Conservation (phyloP, 2,113 vertebrate genomes). For the Halichoerus grypus region DNA sequence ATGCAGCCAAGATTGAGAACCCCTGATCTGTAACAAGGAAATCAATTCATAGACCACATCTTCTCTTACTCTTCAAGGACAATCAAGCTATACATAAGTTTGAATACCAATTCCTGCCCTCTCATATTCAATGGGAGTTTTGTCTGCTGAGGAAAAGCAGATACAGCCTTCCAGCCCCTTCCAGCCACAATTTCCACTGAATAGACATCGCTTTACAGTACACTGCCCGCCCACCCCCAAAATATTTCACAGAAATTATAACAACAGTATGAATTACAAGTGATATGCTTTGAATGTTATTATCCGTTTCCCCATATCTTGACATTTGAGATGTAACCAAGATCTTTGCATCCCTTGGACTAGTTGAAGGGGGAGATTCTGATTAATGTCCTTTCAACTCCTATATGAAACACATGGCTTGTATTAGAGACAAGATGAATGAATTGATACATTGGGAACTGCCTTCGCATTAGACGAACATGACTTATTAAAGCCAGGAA, state of each 20-base stretch:
- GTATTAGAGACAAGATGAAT: slow-evolving; percentile 84
- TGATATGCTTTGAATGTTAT: slow-evolving; percentile 83
- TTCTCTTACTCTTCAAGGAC: slow-evolving; percentile 49
- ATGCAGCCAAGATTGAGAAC: slow-evolving; percentile 17
- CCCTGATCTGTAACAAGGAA: slow-evolving; percentile 28
- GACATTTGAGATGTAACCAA: slow-evolving; percentile 87
- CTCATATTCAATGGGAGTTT: slow-evolving; percentile 31
- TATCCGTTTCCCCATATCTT: slow-evolving; percentile 85
- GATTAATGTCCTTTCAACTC: slow-evolving; percentile 86
- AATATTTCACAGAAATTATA: slow-evolving; percentile 77
- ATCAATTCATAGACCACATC: background rate
- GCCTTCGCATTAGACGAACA: slow-evolving; percentile 84
- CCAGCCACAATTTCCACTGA: slow-evolving; percentile 43
- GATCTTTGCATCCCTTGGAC: slow-evolving; percentile 78
- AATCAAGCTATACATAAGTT: background rate
- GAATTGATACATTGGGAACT: slow-evolving; percentile 86
- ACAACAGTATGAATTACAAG: slow-evolving; percentile 84
- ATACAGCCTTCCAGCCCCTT: background rate
- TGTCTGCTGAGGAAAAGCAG: slow-evolving; percentile 68
- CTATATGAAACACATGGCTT: slow-evolving; percentile 87
- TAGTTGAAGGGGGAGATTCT: slow-evolving; percentile 82
- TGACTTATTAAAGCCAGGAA: slow-evolving; percentile 86
- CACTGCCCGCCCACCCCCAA: background rate
- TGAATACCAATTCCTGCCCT: slow-evolving; percentile 3
- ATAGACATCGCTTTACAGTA: slow-evolving; percentile 36